Evolutionary conservation across 2,888 invertebrate species (phyloP), one percentile per base, ranked within the genome.

Genomic region (Caenorhabditis drosophilae): DNA sequence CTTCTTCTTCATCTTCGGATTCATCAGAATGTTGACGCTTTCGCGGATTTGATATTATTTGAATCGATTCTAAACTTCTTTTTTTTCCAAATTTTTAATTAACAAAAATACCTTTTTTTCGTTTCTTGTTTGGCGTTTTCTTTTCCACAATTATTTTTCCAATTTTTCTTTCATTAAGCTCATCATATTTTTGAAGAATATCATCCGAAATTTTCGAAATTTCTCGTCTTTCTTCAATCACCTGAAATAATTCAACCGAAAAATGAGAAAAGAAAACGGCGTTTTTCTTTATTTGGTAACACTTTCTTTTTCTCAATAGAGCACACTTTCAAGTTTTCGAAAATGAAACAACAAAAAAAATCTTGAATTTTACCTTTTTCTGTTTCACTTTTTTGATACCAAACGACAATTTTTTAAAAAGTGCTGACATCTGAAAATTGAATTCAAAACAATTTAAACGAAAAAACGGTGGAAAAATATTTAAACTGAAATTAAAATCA

Each of bases 91-190:
- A n/a, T n/a, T n/a, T n/a, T n/a, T n/a, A n/a, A n/a, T n/a, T n/a
- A n/a, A n/a, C n/a, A n/a, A n/a, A n/a, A n/a, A n/a, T n/a, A n/a
- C n/a, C n/a, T n/a, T 42, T 66, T 20, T 16, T 27, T n/a, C 2
- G 3, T 44, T 56, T 59, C 18, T 41, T 48, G n/a, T 18, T 18
- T 15, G 22, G 31, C 26, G 40, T 50, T 44, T 23, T 20, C 11
- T 38, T 44, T n/a, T 47, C 53, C 31, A 50, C 49, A 23, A 57
- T 53, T 15, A 49, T 45, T 45, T 36, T 64, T 31, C 64, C 64
- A 23, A 64, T 59, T 59, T 52, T 59, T 52, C 56, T 59, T 34
- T 55, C 64, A 0, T 55, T 44, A 11, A 67, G 23, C 20, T 67
- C 60, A 22, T 67, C 61, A 27, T 45, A 60, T 54, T 44, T 55